Conservation (phyloP, 2,113 vertebrate species). For the Strigops habroptila region DNA sequence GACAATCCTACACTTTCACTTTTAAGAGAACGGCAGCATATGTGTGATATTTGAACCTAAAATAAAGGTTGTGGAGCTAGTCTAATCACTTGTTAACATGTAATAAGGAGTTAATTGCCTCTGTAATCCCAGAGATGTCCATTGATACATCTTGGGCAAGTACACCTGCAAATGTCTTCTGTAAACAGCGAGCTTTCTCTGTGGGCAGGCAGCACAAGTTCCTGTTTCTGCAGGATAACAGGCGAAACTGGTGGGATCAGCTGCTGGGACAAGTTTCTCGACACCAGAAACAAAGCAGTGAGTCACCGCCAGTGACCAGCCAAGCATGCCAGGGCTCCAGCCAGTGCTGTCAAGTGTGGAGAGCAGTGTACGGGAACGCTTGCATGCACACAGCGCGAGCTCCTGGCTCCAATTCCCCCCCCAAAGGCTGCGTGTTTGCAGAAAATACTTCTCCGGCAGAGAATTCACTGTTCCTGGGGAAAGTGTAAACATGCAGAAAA, state of each 20-base stretch:
- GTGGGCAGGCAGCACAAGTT: not conserved
- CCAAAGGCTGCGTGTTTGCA: rapidly evolving
- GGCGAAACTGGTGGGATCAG: not conserved
- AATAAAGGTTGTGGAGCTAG: not conserved
- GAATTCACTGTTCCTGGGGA: not conserved
- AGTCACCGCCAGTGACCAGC: not conserved
- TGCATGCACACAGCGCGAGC: rapidly evolving
- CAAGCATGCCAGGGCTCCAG: not conserved
- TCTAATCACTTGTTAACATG: not conserved
- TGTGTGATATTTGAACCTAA: not conserved
- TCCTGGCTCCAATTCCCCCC: not conserved
- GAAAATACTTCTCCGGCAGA: not conserved
- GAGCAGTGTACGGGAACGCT: rapidly evolving
- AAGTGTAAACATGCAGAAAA: not conserved
- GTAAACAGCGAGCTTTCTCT: not conserved
- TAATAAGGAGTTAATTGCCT: not conserved
- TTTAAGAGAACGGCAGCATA: not conserved
- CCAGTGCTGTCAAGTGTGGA: rapidly evolving
- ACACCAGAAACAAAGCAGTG: not conserved
- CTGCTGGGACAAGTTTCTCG: not conserved
- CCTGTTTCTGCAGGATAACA: not conserved
- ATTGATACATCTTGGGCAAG: not conserved
- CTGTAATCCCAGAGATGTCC: not conserved
- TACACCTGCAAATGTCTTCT: not conserved
- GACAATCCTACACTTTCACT: not conserved